These are phyloP conservation scores for Drosophila asahinai DNA, from an alignment of 1,140 invertebrate species.

Conservation along the genomic window DNA sequence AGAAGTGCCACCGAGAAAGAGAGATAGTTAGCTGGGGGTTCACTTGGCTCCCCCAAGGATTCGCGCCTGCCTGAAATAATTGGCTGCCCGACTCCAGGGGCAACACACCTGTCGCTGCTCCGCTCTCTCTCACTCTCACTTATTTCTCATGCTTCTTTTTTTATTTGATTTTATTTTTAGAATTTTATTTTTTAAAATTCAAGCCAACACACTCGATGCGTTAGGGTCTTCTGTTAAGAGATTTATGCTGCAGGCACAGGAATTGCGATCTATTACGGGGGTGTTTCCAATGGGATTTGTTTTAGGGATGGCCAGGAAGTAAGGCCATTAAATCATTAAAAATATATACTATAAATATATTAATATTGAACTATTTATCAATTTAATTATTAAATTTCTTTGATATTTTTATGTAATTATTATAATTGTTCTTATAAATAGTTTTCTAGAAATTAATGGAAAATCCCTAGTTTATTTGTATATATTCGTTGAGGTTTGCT, in stretches of 20 bases:
- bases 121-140: background rate
- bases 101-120: slow-evolving; percentile 57
- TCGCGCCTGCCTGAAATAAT: slow-evolving; percentile 70
- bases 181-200: slow-evolving; percentile 23
- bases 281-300: background rate
- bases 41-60: slow-evolving; percentile 51
- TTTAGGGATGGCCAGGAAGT: background rate
- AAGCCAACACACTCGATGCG: slow-evolving; percentile 42
- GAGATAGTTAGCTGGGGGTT: slow-evolving; percentile 29
- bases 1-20: too few species aligned
- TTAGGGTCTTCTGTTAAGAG: slow-evolving; percentile 29
- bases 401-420: background rate
- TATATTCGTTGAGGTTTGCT: too few species aligned
- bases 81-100: slow-evolving; percentile 61
- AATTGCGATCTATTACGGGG: slow-evolving; percentile 24
- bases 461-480: too few species aligned
- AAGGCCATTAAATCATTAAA: background rate
- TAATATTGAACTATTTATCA: background rate
- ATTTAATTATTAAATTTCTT: background rate
- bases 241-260: slow-evolving; percentile 50
- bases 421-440: background rate
- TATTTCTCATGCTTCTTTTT: background rate
- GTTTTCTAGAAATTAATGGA: too few species aligned
- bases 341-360: too few species aligned
- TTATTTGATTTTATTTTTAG: slow-evolving; percentile 25